Conservation (phyloP, 2,113 vertebrate species). For the Nothoprocta pentlandii region DNA sequence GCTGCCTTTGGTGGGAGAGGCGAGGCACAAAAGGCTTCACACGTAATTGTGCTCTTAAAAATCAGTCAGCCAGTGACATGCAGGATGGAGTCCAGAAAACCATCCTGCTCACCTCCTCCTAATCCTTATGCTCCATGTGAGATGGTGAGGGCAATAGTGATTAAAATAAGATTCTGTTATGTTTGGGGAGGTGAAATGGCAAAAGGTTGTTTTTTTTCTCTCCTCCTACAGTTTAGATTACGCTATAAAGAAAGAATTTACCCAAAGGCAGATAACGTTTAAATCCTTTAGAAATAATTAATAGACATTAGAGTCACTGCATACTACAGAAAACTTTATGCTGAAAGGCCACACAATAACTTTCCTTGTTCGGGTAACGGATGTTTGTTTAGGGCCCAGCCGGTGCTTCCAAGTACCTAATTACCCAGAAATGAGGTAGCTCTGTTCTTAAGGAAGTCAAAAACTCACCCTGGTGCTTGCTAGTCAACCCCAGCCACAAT, state of each 20-base stretch:
- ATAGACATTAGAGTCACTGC: constrained; percentile 36
- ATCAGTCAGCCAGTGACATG: background rate
- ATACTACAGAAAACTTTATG: constrained; percentile 6
- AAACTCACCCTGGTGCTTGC: background rate
- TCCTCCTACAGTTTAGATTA: constrained; percentile 47
- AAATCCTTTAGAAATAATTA: constrained; percentile 68
- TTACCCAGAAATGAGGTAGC: constrained; percentile 35
- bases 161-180: constrained; percentile 26
- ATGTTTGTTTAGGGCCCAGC: constrained; percentile 62
- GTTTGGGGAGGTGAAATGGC: background rate
- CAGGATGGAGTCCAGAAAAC: background rate
- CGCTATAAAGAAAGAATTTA: constrained; percentile 47
- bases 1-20: background rate
- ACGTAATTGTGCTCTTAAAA: background rate
- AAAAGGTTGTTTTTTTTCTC: background rate
- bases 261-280: constrained; percentile 53
- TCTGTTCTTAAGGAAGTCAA: constrained; percentile 4
- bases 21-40: background rate
- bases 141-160: background rate
- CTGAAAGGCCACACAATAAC: constrained; percentile 48
- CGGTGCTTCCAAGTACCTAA: constrained; percentile 16
- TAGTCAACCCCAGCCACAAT: background rate
- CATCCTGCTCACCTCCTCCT: background rate
- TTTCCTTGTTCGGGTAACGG: constrained; percentile 47
- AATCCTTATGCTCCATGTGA: background rate